A percentile compares a stretch with the other conserved stretches of the same genome.
Evolutionary conservation across 1,140 invertebrate species (phyloP).

Genomic region (Camponotus vicinus): DNA sequence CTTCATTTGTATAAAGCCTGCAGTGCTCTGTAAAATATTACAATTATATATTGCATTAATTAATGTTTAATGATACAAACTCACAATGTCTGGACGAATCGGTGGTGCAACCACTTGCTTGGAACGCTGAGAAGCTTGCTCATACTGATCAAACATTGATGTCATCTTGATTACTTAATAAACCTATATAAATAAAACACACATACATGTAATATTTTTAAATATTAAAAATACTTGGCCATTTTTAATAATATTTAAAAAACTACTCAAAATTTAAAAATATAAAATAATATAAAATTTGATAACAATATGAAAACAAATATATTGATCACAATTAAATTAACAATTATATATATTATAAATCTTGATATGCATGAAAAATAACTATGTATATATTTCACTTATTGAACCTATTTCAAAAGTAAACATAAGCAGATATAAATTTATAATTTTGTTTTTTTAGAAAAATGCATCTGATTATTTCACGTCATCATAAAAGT

Average conservation of each 20-base stretch:
- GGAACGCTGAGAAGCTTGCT: slow-evolving; percentile 89
- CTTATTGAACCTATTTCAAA: neutral
- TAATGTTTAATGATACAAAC: slow-evolving; percentile 58
- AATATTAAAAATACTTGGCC: no score
- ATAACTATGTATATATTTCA: neutral
- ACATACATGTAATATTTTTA: neutral
- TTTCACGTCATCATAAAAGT: slow-evolving; percentile 5
- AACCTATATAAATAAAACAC: neutral
- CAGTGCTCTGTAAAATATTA: slow-evolving; percentile 83
- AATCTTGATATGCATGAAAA: no score
- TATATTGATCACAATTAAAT: no score
- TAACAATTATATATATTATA: no score
- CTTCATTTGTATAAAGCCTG: slow-evolving; percentile 90
- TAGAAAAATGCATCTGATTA: neutral
- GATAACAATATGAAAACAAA: no score
- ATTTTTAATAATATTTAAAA: no score
- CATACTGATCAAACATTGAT: slow-evolving; percentile 92
- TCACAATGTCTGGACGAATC: slow-evolving; percentile 85
- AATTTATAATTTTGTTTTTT: neutral
- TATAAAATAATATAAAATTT: no score
- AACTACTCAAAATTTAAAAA: no score
- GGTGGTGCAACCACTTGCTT: slow-evolving; percentile 80
- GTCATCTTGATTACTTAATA: slow-evolving; percentile 87
- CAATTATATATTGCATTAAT: slow-evolving; percentile 33
- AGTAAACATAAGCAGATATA: neutral